These are phyloP conservation scores for Leucoma salicis DNA, from an alignment of 2,888 invertebrate genomes.

Conservation along the genomic window DNA sequence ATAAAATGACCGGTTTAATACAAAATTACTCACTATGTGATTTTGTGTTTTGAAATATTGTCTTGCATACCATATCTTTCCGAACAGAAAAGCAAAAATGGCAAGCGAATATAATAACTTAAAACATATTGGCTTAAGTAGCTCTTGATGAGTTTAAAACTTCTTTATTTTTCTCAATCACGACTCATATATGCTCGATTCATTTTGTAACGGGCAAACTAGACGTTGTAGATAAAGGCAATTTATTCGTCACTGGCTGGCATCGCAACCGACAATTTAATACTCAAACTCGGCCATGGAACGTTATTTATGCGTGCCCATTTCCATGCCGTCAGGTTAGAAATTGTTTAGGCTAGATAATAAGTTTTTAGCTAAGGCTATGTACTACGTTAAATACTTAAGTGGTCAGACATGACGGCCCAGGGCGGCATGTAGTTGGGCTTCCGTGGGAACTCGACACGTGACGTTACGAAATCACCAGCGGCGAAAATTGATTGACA, in stretches of 20 bases:
- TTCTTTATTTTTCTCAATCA: slow-evolving; percentile 7
- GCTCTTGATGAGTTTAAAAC: too few species aligned
- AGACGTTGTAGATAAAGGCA: slow-evolving; percentile 44
- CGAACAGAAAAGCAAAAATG: too few species aligned
- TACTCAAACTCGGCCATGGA: slow-evolving; percentile 60
- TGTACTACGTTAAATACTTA: slow-evolving; percentile 78
- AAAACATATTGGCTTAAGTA: too few species aligned
- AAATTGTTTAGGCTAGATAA: slow-evolving; percentile 79
- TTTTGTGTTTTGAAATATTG: slow-evolving; percentile 51
- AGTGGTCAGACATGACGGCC: slow-evolving; percentile 79
- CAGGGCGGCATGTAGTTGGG: slow-evolving; percentile 67
- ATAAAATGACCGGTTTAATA: slow-evolving; percentile 73
- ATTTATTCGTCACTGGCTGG: slow-evolving; percentile 51
- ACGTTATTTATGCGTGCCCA: slow-evolving; percentile 75
- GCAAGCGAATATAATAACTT: too few species aligned
- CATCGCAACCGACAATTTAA: slow-evolving; percentile 58
- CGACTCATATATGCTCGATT: slow-evolving; percentile 19
- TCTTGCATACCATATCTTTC: background rate
- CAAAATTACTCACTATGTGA: slow-evolving; percentile 69
- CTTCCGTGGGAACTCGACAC: slow-evolving; percentile 79
- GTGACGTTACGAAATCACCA: slow-evolving; percentile 77
- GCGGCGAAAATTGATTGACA: slow-evolving; percentile 78
- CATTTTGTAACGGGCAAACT: slow-evolving; percentile 40
- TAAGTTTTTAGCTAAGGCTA: slow-evolving; percentile 77
- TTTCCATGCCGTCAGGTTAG: slow-evolving; percentile 70